A percentile compares a stretch with the other conserved stretches of the same genome.
These are phyloP conservation scores for Pheucticus melanocephalus DNA, from an alignment of 2,113 vertebrate genomes.

Conservation along the genomic window DNA sequence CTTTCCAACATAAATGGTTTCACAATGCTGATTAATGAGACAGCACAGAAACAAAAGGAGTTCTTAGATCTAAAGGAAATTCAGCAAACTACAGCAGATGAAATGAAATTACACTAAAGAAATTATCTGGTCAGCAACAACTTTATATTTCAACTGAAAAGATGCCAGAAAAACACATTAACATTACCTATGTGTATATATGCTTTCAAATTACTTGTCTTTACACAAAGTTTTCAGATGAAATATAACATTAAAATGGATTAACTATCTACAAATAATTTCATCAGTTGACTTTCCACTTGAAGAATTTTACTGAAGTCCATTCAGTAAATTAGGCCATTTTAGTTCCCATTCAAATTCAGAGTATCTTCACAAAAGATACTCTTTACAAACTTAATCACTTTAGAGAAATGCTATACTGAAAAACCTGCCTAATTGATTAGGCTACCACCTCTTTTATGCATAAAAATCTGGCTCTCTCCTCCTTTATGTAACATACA, in stretches of 20 bases:
- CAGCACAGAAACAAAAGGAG: neutral
- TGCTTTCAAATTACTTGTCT: neutral
- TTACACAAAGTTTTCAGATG: neutral
- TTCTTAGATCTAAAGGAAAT: neutral
- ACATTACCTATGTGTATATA: neutral
- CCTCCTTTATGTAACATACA: neutral
- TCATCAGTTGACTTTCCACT: neutral
- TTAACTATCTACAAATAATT: neutral
- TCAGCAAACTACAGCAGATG: neutral
- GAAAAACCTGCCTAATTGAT: neutral
- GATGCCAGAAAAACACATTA: neutral
- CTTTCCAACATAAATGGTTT: neutral
- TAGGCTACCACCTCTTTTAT: neutral
- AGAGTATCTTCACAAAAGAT: neutral
- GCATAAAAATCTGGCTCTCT: neutral
- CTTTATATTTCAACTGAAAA: neutral
- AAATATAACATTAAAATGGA: neutral
- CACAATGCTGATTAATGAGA: neutral
- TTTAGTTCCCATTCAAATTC: neutral
- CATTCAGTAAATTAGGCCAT: neutral
- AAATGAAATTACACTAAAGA: neutral
- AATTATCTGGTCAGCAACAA: neutral
- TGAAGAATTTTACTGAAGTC: neutral
- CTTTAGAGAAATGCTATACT: neutral
- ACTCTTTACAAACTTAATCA: neutral